Conservation (phyloP, 2,797 vertebrate species). For the Cercopithecus neglectus region DNA sequence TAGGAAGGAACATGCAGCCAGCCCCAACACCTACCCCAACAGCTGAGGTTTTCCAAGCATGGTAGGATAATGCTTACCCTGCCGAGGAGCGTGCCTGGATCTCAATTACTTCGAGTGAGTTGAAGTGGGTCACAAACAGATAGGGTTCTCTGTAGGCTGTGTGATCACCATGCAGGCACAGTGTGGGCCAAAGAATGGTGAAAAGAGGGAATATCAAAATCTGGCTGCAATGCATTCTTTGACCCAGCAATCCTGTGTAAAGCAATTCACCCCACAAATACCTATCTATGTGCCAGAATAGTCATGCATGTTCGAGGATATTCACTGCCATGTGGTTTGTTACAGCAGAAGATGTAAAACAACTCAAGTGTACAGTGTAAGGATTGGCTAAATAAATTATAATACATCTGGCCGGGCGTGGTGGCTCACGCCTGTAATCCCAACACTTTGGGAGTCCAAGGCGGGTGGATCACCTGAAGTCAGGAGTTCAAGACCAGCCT, state of each 20-base stretch:
- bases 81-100: conserved; percentile 95
- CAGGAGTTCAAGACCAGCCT: background rate
- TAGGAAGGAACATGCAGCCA: background rate
- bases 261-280: background rate
- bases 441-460: background rate
- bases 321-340: background rate
- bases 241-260: background rate
- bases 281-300: background rate
- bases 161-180: conserved; percentile 34
- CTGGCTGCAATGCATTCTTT: background rate
- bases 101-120: conserved; percentile 98
- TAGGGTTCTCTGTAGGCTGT: conserved; percentile 98
- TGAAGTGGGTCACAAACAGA: conserved; percentile 99
- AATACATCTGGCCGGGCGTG: background rate
- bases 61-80: conserved; percentile 86
- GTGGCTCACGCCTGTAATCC: background rate
- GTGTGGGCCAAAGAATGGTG: conserved; percentile 15
- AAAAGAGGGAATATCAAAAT: conserved; percentile 55
- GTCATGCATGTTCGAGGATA: fast-evolving
- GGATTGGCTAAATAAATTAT: background rate
- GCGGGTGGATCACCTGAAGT: background rate
- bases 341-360: background rate
- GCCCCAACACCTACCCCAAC: background rate
- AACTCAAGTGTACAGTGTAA: background rate
- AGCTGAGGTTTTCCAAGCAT: background rate